These are phyloP conservation scores for Tetraodon nigroviridis DNA, from an alignment of 2,113 vertebrate species.

Conservation along the genomic window DNA sequence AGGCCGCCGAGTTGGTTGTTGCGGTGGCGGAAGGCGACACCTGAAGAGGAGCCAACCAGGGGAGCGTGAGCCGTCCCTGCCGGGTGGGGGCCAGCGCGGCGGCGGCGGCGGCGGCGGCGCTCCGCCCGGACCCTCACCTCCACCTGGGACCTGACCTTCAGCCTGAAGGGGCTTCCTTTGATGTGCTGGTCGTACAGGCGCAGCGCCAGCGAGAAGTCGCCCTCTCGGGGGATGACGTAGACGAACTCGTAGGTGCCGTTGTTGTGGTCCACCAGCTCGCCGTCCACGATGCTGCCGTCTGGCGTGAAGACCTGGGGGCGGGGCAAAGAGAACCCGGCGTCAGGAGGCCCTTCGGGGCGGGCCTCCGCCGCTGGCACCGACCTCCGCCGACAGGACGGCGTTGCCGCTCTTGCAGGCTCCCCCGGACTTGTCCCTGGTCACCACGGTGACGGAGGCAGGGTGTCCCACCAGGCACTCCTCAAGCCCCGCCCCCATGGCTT, in stretches of 20 bases:
- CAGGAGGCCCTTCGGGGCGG: too few species aligned
- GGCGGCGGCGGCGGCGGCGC: too few species aligned
- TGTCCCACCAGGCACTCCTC: constrained; percentile 90
- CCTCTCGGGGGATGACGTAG: constrained; percentile 92
- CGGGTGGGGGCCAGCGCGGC: too few species aligned
- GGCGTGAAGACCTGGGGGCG: constrained; percentile 82
- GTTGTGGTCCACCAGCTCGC: constrained; percentile 94
- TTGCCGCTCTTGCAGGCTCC: constrained; percentile 93
- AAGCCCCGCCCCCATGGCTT: constrained; percentile 88
- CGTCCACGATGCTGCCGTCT: constrained; percentile 91
- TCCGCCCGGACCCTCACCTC: too few species aligned
- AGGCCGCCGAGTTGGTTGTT: constrained; percentile 68
- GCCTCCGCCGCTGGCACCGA: constrained; percentile 4
- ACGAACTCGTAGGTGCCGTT: constrained; percentile 95
- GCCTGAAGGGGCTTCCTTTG: constrained; percentile 93
- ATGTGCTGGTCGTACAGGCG: constrained; percentile 96
- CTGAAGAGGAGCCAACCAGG: constrained; percentile 14
- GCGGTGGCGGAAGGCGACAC: constrained; percentile 71
- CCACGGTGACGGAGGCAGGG: constrained; percentile 89
- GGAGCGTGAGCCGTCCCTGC: too few species aligned
- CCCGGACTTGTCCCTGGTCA: constrained; percentile 94
- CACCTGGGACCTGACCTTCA: constrained; percentile 80
- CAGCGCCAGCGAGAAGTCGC: constrained; percentile 88
- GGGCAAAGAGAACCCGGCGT: neutral
- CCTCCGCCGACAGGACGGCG: constrained; percentile 89